Base-by-base conservation (phyloP, 2,797 vertebrate genomes). In the Mallotus villosus region DNA sequence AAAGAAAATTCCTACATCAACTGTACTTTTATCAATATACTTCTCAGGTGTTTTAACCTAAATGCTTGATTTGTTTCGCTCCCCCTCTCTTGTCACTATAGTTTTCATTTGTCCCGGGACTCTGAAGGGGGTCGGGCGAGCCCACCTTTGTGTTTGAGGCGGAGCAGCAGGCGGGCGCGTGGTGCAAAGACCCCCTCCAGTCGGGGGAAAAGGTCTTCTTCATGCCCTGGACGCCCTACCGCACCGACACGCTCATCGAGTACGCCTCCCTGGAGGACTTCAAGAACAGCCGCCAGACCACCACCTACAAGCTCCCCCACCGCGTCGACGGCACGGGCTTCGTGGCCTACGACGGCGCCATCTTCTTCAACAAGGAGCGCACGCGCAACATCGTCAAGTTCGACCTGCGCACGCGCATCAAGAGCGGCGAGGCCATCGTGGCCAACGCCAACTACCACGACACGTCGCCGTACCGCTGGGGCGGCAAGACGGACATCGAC, bases 31-130 rank as follows among this genome's bases (percentile, higher is more conserved):
- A n/a, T 67, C 2, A 41, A 71, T 67, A 64, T 68, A 68, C 32
- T 75, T 59, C 62, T 70, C 70, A 74, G 63, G 3, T 63, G 73
- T 49, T 16, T 14, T 19, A 51, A 51, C 41, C 83, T 5, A 78
- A 63, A 27, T 25, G 11, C 79, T 60, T 77, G 66, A 73, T 84
- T 27, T 67, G 25, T 83, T 74, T 86, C 74, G 74, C 74, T 93
- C 19, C 51, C 51, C 19, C 1, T 5, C n/a, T 84, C 92, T 87
- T 93, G 90, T 91, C 91, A 88, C 91, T 92, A 99, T 92, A 99
- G 98, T 99, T 92, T 99, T 99, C 95, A 97, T 99, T 93, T 99
- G 98, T 90, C 98, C 98, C 16, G 98, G 98, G 88, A 98, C 96
- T 71, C 93, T 99, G 94, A 97, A 96, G 93, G 95, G 93, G 75